Conservation (phyloP, 2,888 invertebrate genomes). For the Morpho helenor region DNA sequence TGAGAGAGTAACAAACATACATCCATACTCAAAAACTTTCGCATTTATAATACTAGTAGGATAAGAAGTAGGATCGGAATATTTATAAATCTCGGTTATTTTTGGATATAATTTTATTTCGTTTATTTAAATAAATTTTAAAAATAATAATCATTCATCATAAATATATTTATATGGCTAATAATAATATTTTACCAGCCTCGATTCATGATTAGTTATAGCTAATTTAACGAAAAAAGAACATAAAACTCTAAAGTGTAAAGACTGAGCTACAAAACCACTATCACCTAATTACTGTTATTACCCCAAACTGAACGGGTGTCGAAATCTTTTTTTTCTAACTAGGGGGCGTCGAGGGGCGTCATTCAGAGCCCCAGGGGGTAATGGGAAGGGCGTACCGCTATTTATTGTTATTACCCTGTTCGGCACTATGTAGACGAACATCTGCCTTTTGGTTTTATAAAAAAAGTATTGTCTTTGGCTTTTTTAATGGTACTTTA, state of each 20-base stretch:
- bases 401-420: conserved; percentile 44
- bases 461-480: conserved; percentile 37
- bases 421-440: conserved; percentile 33
- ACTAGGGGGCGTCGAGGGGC: conserved; percentile 42
- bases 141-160: too few species aligned
- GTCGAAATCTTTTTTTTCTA: conserved; percentile 34
- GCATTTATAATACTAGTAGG: too few species aligned
- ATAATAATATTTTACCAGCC: too few species aligned
- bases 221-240: too few species aligned
- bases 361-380: conserved; percentile 34
- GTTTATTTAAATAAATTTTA: too few species aligned
- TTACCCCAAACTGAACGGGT: conserved; percentile 46
- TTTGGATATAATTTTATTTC: too few species aligned
- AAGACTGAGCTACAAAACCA: conserved; percentile 38
- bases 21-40: too few species aligned
- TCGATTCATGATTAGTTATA: too few species aligned
- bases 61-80: too few species aligned
- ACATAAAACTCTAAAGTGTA: conserved; percentile 2
- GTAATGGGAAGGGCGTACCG: conserved; percentile 37
- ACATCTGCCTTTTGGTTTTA: conserved; percentile 49
- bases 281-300: conserved; percentile 50
- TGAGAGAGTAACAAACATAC: too few species aligned
- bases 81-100: neutral
- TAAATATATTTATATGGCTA: too few species aligned
- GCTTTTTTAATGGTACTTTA: conserved; percentile 37